These are phyloP conservation scores for Rhamphomyia laevipes DNA, from an alignment of 2,888 invertebrate species.

Conservation along the genomic window DNA sequence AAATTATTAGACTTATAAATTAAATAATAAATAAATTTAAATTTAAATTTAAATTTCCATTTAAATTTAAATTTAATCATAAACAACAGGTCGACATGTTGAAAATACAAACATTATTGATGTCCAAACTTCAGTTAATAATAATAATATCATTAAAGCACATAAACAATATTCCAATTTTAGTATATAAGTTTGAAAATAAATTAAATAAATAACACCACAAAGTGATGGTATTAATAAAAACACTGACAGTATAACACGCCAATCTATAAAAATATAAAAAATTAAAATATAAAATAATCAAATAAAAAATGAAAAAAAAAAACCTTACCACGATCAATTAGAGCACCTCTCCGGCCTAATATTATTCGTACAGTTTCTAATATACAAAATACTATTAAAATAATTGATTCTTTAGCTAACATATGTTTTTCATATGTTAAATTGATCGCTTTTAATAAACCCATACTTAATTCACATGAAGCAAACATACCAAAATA, in stretches of 20 bases:
- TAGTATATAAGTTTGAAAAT: constrained; percentile 82
- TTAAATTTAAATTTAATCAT: constrained; percentile 29
- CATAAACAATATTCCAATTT: constrained; percentile 80
- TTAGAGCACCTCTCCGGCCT: constrained; percentile 59
- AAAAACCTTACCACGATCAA: constrained; percentile 28
- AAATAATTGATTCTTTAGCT: constrained; percentile 65
- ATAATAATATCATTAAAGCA: constrained; percentile 71
- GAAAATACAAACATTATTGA: constrained; percentile 57
- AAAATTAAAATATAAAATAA: constrained; percentile 7
- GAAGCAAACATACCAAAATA: constrained; percentile 78
- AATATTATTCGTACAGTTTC: constrained; percentile 74
- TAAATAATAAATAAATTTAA: too few relatives aligned
- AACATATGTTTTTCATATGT: constrained; percentile 64
- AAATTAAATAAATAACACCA: constrained; percentile 72
- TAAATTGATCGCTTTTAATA: constrained; percentile 69
- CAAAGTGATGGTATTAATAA: constrained; percentile 73
- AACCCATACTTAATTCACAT: constrained; percentile 65
- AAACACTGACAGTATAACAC: constrained; percentile 68
- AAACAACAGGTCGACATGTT: constrained; percentile 48
- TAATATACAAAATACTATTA: constrained; percentile 61
- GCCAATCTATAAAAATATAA: constrained; percentile 51
- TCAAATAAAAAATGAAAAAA: not conserved
- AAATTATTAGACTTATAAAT: too few relatives aligned
- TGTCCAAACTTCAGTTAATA: constrained; percentile 45
- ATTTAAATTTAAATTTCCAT: too few relatives aligned